A percentile compares a stretch with the other conserved stretches of the same genome.
Evolutionary conservation across 1,140 invertebrate genomes (phyloP).

Genomic region (Heliconius melpomene): DNA sequence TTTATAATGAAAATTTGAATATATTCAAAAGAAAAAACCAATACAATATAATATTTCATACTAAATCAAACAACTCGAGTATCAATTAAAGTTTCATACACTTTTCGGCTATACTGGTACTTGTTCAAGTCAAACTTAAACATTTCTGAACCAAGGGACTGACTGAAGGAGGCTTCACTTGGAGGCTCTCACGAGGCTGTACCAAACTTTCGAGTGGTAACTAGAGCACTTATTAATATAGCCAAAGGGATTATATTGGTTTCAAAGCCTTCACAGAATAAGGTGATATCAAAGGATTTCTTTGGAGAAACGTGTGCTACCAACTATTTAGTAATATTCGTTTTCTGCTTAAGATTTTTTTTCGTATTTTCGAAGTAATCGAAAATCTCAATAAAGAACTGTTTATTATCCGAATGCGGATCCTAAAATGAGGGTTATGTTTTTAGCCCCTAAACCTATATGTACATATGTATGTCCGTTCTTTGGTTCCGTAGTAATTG

Average conservation of each 20-base stretch:
- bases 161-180: constrained; percentile 2
- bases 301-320: too few species aligned
- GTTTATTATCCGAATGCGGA: too few species aligned
- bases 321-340: too few species aligned
- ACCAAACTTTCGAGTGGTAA: constrained; percentile 17
- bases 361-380: too few species aligned
- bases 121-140: constrained; percentile 23
- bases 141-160: constrained; percentile 23
- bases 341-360: too few species aligned
- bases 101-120: constrained; percentile 22
- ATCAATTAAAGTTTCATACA: constrained; percentile 23
- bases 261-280: not conserved
- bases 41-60: not conserved
- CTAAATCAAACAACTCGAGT: not conserved
- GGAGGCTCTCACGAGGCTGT: constrained; percentile 11
- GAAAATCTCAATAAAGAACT: too few species aligned
- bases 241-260: constrained; percentile 17
- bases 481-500: too few species aligned
- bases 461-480: too few species aligned
- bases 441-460: too few species aligned
- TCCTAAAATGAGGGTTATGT: too few species aligned
- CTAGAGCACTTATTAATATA: constrained; percentile 24
- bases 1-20: not conserved
- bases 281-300: too few species aligned
- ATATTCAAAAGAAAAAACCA: not conserved